These are phyloP conservation scores for Melanotaenia boesemani DNA, from an alignment of 2,797 vertebrate genomes.

Conservation along the genomic window DNA sequence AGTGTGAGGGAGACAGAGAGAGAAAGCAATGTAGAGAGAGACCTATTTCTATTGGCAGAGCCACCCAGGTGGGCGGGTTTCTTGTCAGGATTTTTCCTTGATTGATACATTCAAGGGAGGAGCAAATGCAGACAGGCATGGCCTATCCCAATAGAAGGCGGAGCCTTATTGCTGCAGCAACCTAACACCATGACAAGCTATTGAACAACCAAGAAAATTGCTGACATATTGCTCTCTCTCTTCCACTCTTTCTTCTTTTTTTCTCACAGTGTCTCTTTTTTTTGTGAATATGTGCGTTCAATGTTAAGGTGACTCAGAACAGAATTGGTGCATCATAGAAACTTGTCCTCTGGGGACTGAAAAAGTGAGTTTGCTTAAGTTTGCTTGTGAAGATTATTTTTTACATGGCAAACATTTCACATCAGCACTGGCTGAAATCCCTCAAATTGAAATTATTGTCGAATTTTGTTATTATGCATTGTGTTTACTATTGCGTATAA, in stretches of 20 bases:
- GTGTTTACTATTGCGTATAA: not conserved
- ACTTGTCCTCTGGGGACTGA: not conserved
- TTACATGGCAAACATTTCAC: not conserved
- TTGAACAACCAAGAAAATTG: constrained; percentile 69
- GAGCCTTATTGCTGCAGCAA: constrained; percentile 76
- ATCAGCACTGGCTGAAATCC: not conserved
- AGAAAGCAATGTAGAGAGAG: constrained; percentile 9
- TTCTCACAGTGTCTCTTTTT: constrained; percentile 14
- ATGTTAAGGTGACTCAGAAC: not conserved
- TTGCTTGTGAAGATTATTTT: not conserved
- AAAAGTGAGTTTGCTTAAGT: not conserved
- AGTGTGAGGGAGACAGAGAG: constrained; percentile 13
- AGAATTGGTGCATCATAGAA: not conserved
- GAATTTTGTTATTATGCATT: not conserved
- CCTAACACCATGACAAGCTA: constrained; percentile 68
- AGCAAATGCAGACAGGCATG: constrained; percentile 88
- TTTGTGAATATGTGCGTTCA: not conserved
- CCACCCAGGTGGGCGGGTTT: constrained; percentile 85
- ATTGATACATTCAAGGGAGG: constrained; percentile 92
- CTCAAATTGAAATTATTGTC: not conserved
- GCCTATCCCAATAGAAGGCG: constrained; percentile 88
- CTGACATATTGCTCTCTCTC: constrained; percentile 74
- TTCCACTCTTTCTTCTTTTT: constrained; percentile 11
- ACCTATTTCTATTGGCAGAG: constrained; percentile 80
- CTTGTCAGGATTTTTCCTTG: constrained; percentile 85